Evolutionary conservation across 2,797 vertebrate genomes (phyloP).

Genomic region (Sebastes alutus): DNA sequence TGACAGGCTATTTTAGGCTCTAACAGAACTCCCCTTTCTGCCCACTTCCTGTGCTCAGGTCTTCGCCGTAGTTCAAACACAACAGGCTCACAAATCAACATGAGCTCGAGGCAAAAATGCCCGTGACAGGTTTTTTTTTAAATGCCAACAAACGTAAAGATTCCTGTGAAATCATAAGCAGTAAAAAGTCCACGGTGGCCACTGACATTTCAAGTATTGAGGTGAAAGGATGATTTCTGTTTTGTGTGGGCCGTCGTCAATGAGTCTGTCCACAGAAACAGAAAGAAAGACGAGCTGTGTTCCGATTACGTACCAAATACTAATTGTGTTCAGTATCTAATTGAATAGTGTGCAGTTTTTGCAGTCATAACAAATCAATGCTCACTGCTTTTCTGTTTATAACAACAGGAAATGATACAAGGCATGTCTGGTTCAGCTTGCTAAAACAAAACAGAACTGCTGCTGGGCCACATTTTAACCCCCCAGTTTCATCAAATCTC

Average conservation of each 20-base stretch:
- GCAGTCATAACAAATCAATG: not conserved
- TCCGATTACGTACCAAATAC: not conserved
- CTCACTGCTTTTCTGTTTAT: not conserved
- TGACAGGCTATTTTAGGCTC: conserved; percentile 63
- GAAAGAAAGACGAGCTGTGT: not conserved
- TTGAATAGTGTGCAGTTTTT: not conserved
- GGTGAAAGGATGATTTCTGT: not conserved
- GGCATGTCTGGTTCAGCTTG: not conserved
- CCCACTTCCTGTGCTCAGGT: conserved; percentile 73
- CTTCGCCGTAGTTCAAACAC: conserved; percentile 26
- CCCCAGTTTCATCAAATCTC: too few relatives aligned
- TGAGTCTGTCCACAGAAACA: not conserved
- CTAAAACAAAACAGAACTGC: not conserved
- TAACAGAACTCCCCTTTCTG: conserved; percentile 73
- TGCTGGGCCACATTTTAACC: not conserved
- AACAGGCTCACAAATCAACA: not conserved
- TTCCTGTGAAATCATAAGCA: not conserved
- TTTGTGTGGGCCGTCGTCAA: not conserved
- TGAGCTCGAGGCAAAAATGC: not conserved
- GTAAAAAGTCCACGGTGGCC: not conserved
- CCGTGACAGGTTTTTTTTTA: not conserved
- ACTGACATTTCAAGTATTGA: not conserved
- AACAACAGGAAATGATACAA: not conserved
- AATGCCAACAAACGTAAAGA: not conserved
- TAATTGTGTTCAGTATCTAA: not conserved